These are phyloP conservation scores for Microchrysa polita DNA, from an alignment of 2,888 invertebrate genomes.

Conservation along the genomic window DNA sequence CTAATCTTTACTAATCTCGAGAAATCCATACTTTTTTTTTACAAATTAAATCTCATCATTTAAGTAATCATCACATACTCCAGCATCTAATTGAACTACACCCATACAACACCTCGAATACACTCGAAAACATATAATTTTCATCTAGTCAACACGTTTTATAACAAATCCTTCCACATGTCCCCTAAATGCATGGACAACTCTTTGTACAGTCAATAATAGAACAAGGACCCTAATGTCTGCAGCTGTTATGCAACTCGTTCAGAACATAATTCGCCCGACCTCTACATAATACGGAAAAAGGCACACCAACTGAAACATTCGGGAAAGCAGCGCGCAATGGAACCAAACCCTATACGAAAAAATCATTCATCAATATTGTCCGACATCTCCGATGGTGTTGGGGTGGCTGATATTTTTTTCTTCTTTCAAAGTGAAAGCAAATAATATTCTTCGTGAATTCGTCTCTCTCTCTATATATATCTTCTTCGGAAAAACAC, in stretches of 20 bases:
- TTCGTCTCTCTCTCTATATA: too few relatives aligned
- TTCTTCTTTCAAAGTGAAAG: slow-evolving; percentile 44
- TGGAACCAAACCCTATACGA: too few relatives aligned
- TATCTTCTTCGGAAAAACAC: slow-evolving; percentile 26
- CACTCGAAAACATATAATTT: slow-evolving; percentile 3
- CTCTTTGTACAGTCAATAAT: slow-evolving; percentile 26
- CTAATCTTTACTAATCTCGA: too few relatives aligned
- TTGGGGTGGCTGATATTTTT: slow-evolving; percentile 34
- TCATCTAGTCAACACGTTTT: slow-evolving; percentile 38
- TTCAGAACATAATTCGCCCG: slow-evolving; percentile 25
- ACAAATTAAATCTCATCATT: too few relatives aligned
- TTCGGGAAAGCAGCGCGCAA: slow-evolving; percentile 2
- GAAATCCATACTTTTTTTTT: too few relatives aligned
- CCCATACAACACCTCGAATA: too few relatives aligned
- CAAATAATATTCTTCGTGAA: slow-evolving; percentile 46
- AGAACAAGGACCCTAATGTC: slow-evolving; percentile 25
- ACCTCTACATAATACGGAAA: background rate
- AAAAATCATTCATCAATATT: slow-evolving; percentile 32
- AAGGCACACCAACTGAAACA: slow-evolving; percentile 5
- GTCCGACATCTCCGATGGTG: slow-evolving; percentile 27
- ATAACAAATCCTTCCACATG: slow-evolving; percentile 16
- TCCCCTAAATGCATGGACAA: background rate
- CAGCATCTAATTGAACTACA: too few relatives aligned
- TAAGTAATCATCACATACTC: too few relatives aligned
- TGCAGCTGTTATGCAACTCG: slow-evolving; percentile 45